Evolutionary conservation across 1,140 invertebrate genomes (phyloP).

Genomic region (Rhizoglyphus robini): DNA sequence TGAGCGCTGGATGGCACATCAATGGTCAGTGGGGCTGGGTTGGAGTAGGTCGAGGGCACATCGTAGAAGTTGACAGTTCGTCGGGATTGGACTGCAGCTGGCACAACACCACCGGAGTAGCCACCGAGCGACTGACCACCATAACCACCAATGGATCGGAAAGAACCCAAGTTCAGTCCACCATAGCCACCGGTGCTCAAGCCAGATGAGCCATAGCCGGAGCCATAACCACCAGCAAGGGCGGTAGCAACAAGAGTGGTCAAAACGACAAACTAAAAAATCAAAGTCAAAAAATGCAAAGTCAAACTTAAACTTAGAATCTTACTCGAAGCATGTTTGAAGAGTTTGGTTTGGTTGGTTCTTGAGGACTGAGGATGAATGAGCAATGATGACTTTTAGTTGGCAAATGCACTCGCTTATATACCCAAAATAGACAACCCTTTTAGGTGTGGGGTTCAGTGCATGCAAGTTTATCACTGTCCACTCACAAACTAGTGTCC

Average conservation of each 20-base stretch:
- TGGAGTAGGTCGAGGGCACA: slow-evolving; percentile 1
- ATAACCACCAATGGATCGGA: not conserved
- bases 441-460: too few relatives aligned
- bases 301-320: too few relatives aligned
- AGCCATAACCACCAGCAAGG: too few relatives aligned
- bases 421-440: too few relatives aligned
- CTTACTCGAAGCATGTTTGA: not conserved
- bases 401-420: too few relatives aligned
- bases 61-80: not conserved
- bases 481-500: too few relatives aligned
- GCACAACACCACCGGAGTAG: not conserved
- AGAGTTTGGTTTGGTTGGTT: too few relatives aligned
- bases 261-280: not conserved
- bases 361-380: too few relatives aligned
- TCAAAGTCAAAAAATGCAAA: not conserved
- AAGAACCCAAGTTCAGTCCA: not conserved
- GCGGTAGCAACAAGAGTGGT: not conserved
- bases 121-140: not conserved
- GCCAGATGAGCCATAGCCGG: too few relatives aligned
- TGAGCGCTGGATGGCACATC: not conserved
- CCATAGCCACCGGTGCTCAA: too few relatives aligned
- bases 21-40: slow-evolving; percentile 11
- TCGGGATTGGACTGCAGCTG: not conserved
- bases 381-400: too few relatives aligned
- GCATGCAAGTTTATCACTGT: not conserved